Evolutionary conservation across 1,140 invertebrate genomes (phyloP).

Genomic region (Anastrepha obliqua): DNA sequence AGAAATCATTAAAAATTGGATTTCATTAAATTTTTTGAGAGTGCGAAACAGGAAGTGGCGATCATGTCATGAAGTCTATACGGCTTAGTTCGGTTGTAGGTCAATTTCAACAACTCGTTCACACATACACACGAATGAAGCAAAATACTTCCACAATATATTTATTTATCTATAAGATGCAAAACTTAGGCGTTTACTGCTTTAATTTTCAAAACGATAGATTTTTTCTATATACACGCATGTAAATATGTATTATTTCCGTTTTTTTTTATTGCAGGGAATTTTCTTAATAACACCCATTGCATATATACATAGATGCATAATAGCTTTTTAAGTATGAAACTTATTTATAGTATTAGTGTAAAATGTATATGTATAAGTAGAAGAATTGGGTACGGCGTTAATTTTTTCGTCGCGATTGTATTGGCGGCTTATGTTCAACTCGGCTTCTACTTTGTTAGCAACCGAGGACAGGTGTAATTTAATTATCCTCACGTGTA

Average conservation of each 20-base stretch:
- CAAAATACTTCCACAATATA: not conserved
- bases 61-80: not conserved
- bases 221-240: too few relatives aligned
- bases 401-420: not conserved
- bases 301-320: too few relatives aligned
- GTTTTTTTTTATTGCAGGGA: too few relatives aligned
- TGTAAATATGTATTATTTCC: too few relatives aligned
- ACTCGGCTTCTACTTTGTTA: not conserved
- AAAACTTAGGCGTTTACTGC: too few relatives aligned
- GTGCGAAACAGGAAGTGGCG: not conserved
- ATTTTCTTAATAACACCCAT: too few relatives aligned
- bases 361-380: not conserved
- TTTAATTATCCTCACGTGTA: constrained; percentile 49
- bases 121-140: too few relatives aligned
- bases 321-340: too few relatives aligned
- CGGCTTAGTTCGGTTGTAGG: not conserved
- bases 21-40: constrained; percentile 6
- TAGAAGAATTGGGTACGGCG: not conserved
- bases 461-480: constrained; percentile 51
- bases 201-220: too few relatives aligned
- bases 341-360: not conserved
- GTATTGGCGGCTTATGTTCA: not conserved
- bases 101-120: too few relatives aligned
- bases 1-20: constrained; percentile 3
- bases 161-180: not conserved